A percentile compares a stretch with the other conserved stretches of the same genome.
These are phyloP conservation scores for Cygnus buccinator DNA, from an alignment of 2,113 vertebrate species.

Conservation along the genomic window DNA sequence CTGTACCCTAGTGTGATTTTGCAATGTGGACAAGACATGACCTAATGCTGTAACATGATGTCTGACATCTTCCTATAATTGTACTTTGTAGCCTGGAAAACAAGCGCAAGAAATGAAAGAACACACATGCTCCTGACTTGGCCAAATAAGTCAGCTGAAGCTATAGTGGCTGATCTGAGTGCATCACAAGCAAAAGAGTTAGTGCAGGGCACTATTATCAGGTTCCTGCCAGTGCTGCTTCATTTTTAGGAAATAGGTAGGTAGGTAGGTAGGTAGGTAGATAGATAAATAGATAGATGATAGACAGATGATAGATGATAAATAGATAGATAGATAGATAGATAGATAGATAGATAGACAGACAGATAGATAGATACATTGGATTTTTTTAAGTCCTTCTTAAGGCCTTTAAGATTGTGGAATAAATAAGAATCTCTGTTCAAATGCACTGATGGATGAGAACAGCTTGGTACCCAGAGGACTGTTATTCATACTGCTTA, in stretches of 20 bases:
- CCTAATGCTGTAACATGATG: neutral
- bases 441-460: neutral
- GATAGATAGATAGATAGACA: no score
- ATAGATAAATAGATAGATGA: no score
- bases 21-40: neutral
- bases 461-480: neutral
- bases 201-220: neutral
- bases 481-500: neutral
- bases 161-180: neutral
- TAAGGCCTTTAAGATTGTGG: neutral
- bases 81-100: neutral
- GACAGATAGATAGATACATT: no score
- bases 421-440: neutral
- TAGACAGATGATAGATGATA: no score
- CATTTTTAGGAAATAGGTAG: neutral
- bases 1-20: neutral
- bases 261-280: no score
- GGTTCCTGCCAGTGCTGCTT: neutral
- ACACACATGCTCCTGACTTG: neutral
- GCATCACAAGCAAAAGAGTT: neutral
- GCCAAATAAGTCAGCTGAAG: neutral
- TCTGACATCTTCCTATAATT: neutral
- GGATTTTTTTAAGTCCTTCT: neutral
- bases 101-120: neutral
- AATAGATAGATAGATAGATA: no score